A percentile compares a stretch with the other conserved stretches of the same genome.
Evolutionary conservation across 2,797 vertebrate genomes (phyloP).

Genomic region (Epinephelus awoara): DNA sequence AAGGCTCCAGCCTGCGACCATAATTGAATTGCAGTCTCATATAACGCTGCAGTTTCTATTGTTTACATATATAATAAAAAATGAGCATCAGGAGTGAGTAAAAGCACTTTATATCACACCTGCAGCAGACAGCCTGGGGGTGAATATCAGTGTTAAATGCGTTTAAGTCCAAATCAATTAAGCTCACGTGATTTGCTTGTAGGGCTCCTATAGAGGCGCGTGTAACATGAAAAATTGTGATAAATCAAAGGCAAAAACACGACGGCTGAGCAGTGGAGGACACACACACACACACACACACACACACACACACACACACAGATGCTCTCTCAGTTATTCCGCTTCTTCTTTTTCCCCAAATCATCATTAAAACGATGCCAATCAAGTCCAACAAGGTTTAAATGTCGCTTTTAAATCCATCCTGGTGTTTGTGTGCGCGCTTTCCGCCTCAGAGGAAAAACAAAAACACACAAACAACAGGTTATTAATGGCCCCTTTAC

Average conservation of each 20-base stretch:
- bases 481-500: constrained; percentile 63
- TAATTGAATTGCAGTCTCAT: constrained; percentile 64
- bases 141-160: not conserved
- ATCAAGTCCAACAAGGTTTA: not conserved
- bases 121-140: not conserved
- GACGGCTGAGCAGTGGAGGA: not conserved
- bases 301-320: not conserved
- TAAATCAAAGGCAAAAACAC: constrained; percentile 1
- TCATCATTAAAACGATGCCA: not conserved
- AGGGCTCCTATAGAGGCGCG: not conserved
- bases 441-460: constrained; percentile 19
- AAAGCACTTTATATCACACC: not conserved
- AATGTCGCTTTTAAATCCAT: not conserved
- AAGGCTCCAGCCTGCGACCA: constrained; percentile 46
- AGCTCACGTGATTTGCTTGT: constrained; percentile 13
- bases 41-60: constrained; percentile 47
- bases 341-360: not conserved
- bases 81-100: not conserved
- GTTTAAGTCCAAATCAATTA: constrained; percentile 33
- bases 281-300: not conserved
- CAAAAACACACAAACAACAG: constrained; percentile 75
- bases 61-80: constrained; percentile 13
- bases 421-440: not conserved
- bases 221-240: not conserved
- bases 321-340: not conserved